These are phyloP conservation scores for Chymomyza costata DNA, from an alignment of 1,140 invertebrate genomes.

Conservation along the genomic window DNA sequence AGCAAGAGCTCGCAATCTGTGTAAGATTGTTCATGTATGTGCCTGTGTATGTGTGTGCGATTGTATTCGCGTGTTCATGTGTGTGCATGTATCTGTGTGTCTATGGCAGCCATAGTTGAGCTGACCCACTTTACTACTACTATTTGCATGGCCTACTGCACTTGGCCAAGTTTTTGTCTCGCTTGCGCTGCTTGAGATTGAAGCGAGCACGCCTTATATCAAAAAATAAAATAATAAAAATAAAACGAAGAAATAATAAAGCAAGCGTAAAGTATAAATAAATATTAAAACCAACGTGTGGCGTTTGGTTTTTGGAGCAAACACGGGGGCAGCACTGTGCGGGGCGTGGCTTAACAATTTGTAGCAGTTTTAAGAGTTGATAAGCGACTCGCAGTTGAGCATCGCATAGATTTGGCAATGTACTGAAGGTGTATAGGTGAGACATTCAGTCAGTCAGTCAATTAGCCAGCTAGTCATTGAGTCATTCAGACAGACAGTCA, in stretches of 20 bases:
- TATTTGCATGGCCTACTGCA: slow-evolving; percentile 74
- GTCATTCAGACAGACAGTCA: slow-evolving; percentile 6
- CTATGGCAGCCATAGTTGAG: slow-evolving; percentile 47
- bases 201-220: slow-evolving; percentile 19
- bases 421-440: slow-evolving; percentile 14
- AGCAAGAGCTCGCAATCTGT: too few relatives aligned
- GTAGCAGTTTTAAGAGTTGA: slow-evolving; percentile 27
- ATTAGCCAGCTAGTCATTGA: slow-evolving; percentile 3
- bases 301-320: too few relatives aligned
- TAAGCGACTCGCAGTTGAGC: slow-evolving; percentile 11
- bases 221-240: not conserved
- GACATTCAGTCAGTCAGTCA: slow-evolving; percentile 4
- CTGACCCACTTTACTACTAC: slow-evolving; percentile 70
- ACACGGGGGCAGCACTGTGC: too few relatives aligned
- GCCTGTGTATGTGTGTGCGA: too few relatives aligned
- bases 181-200: slow-evolving; percentile 23
- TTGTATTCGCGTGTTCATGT: slow-evolving; percentile 5
- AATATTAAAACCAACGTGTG: slow-evolving; percentile 37
- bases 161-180: slow-evolving; percentile 74
- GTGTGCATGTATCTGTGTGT: slow-evolving; percentile 14
- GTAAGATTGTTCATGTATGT: too few relatives aligned
- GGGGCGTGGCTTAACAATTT: not conserved
- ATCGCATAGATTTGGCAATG: not conserved
- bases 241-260: slow-evolving; percentile 12
- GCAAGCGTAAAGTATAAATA: slow-evolving; percentile 1